Evolutionary conservation across 2,888 invertebrate species (phyloP).

Genomic region (Athalia cordata): DNA sequence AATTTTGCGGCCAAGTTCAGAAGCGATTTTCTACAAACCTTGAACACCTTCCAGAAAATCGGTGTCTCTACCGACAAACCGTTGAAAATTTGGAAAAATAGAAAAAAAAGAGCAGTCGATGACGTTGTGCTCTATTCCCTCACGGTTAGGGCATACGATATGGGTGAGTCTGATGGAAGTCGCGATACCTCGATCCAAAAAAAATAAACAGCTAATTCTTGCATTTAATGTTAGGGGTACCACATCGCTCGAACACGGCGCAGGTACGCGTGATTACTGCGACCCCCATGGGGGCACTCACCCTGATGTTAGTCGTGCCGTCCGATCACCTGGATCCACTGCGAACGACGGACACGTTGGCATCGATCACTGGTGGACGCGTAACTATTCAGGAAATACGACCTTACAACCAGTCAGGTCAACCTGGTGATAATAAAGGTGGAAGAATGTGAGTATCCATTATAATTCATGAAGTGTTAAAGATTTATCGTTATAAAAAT

Average conservation of each 20-base stretch:
- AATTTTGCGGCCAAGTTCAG: slow-evolving; percentile 53
- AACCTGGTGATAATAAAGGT: slow-evolving; percentile 42
- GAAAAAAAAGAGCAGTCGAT: slow-evolving; percentile 75
- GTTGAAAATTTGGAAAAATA: slow-evolving; percentile 62
- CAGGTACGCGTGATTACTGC: slow-evolving; percentile 80
- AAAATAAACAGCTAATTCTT: background rate
- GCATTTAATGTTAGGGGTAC: slow-evolving; percentile 76
- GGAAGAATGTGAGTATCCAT: slow-evolving; percentile 29
- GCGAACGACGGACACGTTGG: slow-evolving; percentile 84
- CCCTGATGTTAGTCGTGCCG: slow-evolving; percentile 89
- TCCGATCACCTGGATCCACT: slow-evolving; percentile 84
- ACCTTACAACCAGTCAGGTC: slow-evolving; percentile 76
- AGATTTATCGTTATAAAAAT: background rate
- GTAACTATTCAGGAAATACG: slow-evolving; percentile 85
- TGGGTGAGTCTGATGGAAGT: slow-evolving; percentile 74
- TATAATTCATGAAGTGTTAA: background rate
- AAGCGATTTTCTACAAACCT: slow-evolving; percentile 52
- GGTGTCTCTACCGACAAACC: slow-evolving; percentile 32
- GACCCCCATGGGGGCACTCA: slow-evolving; percentile 84
- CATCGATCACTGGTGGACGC: slow-evolving; percentile 86
- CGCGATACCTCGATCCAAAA: background rate
- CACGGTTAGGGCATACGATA: slow-evolving; percentile 87
- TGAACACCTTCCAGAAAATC: slow-evolving; percentile 43
- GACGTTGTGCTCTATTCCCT: slow-evolving; percentile 78
- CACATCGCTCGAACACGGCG: slow-evolving; percentile 83